These are phyloP conservation scores for Spondyliosoma cantharus DNA, from an alignment of 2,797 vertebrate species.

Conservation along the genomic window DNA sequence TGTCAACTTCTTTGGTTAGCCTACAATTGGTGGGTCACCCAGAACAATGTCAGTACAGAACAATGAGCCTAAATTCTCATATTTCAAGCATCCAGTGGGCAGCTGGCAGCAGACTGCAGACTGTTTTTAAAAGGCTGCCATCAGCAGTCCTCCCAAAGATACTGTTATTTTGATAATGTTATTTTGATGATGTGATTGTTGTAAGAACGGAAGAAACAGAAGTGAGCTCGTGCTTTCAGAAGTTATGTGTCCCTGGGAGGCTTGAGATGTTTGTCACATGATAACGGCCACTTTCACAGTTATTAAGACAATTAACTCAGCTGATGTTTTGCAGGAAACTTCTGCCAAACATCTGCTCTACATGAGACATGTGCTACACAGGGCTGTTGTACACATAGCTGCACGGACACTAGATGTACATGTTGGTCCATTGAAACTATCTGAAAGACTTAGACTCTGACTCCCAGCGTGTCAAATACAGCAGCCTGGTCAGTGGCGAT, in stretches of 20 bases:
- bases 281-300: neutral
- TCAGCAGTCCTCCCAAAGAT: slow-evolving; percentile 1
- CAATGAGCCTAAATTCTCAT: slow-evolving; percentile 1
- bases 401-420: neutral
- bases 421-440: neutral
- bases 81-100: slow-evolving; percentile 2
- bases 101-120: neutral
- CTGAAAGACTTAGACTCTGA: slow-evolving; percentile 33
- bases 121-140: slow-evolving; percentile 7
- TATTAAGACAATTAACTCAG: slow-evolving; percentile 22
- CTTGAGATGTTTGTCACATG: slow-evolving; percentile 20
- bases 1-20: no score
- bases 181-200: slow-evolving; percentile 21
- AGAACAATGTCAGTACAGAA: neutral
- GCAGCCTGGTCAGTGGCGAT: no score
- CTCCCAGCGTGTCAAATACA: no score
- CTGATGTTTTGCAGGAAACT: slow-evolving; percentile 19
- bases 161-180: slow-evolving; percentile 14
- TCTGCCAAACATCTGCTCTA: slow-evolving; percentile 6
- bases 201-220: slow-evolving; percentile 15
- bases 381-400: neutral
- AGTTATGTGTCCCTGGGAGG: neutral
- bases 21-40: neutral
- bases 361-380: neutral
- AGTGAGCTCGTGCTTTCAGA: slow-evolving; percentile 5